Evolutionary conservation across 2,797 vertebrate genomes (phyloP).

Genomic region (Sebastes itinus): DNA sequence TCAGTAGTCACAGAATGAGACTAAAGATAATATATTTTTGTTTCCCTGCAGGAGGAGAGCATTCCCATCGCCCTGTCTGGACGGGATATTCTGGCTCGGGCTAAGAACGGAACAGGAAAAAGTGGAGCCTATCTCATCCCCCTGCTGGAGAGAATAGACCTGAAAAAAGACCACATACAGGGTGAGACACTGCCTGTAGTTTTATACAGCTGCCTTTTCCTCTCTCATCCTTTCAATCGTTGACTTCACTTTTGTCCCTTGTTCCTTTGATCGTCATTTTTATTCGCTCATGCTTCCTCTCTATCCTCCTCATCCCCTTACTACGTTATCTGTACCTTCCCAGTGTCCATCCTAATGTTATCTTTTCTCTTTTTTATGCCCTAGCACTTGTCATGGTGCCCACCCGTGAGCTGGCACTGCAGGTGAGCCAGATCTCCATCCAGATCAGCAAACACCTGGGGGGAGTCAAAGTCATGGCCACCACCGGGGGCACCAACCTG

Average conservation of each 20-base stretch:
- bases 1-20: neutral
- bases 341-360: neutral
- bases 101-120: constrained; percentile 87
- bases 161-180: constrained; percentile 86
- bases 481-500: constrained; percentile 86
- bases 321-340: neutral
- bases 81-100: constrained; percentile 85
- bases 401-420: constrained; percentile 86
- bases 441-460: constrained; percentile 87
- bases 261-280: neutral
- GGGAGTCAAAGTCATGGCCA: constrained; percentile 87
- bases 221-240: neutral
- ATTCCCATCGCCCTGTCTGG: constrained; percentile 87
- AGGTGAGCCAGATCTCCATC: constrained; percentile 87
- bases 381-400: constrained; percentile 85
- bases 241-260: neutral
- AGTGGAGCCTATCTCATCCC: constrained; percentile 88
- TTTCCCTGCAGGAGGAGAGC: constrained; percentile 82
- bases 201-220: neutral
- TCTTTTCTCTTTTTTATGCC: neutral
- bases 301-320: neutral
- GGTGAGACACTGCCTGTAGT: constrained; percentile 64
- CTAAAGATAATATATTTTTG: neutral
- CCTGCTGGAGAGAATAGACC: constrained; percentile 86
- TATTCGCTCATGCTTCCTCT: neutral